Evolutionary conservation across 2,888 invertebrate genomes (phyloP).

Genomic region (Coenonympha arcania): DNA sequence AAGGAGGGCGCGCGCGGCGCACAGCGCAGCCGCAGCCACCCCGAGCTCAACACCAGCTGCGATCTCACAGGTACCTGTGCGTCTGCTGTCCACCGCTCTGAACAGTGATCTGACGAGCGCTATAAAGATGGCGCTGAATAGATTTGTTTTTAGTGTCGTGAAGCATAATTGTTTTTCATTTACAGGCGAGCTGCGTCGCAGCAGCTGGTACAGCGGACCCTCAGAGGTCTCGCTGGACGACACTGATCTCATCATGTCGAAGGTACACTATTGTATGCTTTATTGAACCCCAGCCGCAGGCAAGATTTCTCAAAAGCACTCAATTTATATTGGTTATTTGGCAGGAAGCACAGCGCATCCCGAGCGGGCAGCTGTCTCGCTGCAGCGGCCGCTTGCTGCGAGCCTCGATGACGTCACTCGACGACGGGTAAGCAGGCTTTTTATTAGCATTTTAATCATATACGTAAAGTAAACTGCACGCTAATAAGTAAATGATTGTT

Average conservation of each 20-base stretch:
- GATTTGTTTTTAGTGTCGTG: no score
- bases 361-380: conserved; percentile 30
- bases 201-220: conserved; percentile 64
- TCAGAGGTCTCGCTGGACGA: conserved; percentile 63
- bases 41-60: no score
- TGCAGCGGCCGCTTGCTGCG: conserved; percentile 36
- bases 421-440: conserved; percentile 12
- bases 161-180: no score
- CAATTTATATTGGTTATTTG: not conserved
- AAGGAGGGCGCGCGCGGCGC: no score
- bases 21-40: no score
- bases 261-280: conserved; percentile 54
- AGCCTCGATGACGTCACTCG: conserved; percentile 13
- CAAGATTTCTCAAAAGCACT: no score
- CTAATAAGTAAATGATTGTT: not conserved
- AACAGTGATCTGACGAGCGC: conserved; percentile 42
- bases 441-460: not conserved
- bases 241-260: conserved; percentile 59
- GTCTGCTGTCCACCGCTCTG: conserved; percentile 41
- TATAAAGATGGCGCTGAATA: conserved; percentile 33
- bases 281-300: no score
- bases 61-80: no score
- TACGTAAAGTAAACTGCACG: no score
- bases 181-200: conserved; percentile 52
- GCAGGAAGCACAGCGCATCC: conserved; percentile 37